A percentile compares a stretch with the other conserved stretches of the same genome.
Conservation (phyloP, 2,888 invertebrate genomes). For the Heterodera filipjevi region DNA sequence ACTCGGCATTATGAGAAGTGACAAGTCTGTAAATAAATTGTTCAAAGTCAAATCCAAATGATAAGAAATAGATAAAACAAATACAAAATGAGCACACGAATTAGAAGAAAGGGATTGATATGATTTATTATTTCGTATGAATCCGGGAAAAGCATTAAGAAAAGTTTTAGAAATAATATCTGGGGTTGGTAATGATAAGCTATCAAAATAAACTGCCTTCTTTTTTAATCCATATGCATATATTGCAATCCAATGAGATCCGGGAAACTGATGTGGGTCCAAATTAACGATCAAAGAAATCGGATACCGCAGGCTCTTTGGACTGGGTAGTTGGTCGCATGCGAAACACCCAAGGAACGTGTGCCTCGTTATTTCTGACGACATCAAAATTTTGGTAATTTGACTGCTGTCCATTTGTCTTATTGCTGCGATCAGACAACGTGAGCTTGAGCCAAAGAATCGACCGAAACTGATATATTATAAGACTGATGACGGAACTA, state of each 20-base stretch:
- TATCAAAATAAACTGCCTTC: conserved; percentile 24
- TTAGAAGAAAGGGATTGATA: not conserved
- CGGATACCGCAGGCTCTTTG: not conserved
- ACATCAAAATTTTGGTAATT: conserved; percentile 15
- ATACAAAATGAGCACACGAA: conserved; percentile 28
- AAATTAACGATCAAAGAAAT: conserved; percentile 20
- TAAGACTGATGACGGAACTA: not conserved
- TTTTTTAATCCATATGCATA: not conserved
- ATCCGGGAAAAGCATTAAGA: not conserved
- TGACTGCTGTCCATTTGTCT: not conserved
- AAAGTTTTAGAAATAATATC: not conserved
- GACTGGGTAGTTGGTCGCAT: conserved; percentile 18
- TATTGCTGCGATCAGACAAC: not conserved
- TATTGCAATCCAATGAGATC: conserved; percentile 30
- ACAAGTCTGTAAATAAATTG: not conserved
- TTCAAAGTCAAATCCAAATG: conserved; percentile 11
- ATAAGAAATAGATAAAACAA: conserved; percentile 21
- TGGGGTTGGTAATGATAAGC: not conserved
- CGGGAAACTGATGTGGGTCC: not conserved
- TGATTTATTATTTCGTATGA: not conserved
- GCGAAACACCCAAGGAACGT: conserved; percentile 23
- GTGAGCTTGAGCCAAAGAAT: not conserved
- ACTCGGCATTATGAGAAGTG: conserved; percentile 10
- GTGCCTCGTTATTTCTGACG: conserved; percentile 2
- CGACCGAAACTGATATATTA: conserved; percentile 16